These are phyloP conservation scores for Unio pictorum DNA, from an alignment of 2,888 invertebrate species.

Conservation along the genomic window DNA sequence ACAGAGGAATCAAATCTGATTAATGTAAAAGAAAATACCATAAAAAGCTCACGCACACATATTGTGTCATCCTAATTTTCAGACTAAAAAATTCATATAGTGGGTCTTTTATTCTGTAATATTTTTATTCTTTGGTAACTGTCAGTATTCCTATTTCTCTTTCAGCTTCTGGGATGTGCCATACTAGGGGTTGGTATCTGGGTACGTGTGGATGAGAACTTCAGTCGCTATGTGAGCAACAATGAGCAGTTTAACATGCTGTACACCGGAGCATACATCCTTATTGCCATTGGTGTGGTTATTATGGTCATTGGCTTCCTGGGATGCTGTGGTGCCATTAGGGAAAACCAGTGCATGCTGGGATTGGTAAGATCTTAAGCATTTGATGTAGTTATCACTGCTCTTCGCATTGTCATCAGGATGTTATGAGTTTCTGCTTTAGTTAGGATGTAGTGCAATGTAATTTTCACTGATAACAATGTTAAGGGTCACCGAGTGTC, in stretches of 20 bases:
- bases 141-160: constrained; percentile 38
- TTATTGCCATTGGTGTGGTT: constrained; percentile 81
- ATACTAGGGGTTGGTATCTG: constrained; percentile 82
- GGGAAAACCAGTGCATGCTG: constrained; percentile 85
- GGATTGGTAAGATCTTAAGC: constrained; percentile 77
- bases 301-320: constrained; percentile 84
- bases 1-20: too few species aligned
- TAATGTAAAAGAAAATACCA: too few species aligned
- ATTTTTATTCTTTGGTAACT: too few species aligned
- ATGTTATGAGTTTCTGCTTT: neutral
- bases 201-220: constrained; percentile 81
- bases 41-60: too few species aligned
- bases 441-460: too few species aligned
- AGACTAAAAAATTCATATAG: too few species aligned
- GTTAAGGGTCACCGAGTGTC: too few species aligned
- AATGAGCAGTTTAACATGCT: constrained; percentile 78
- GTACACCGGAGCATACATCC: constrained; percentile 81
- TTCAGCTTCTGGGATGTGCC: constrained; percentile 82
- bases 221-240: constrained; percentile 81
- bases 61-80: too few species aligned
- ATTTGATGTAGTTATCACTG: neutral
- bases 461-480: too few species aligned
- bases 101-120: too few species aligned
- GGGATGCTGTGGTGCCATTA: constrained; percentile 87
- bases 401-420: too few species aligned